phyloP scores from a whole-genome alignment of 2,797 vertebrate genomes.

The Anguilla anguilla region DNA sequence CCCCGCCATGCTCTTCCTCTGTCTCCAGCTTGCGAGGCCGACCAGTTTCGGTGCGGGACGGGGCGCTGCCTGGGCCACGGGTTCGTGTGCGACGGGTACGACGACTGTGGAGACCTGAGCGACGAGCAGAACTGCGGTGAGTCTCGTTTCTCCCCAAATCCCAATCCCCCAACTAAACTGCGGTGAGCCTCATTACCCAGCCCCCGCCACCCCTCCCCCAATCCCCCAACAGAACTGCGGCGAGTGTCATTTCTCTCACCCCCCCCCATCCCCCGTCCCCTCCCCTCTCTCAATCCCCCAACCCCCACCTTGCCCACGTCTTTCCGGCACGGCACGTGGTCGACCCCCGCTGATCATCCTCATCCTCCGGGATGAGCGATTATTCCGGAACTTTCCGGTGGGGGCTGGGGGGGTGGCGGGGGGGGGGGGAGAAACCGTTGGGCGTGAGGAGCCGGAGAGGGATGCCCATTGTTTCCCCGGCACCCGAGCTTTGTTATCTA shows the following conservation, averaged over 20 bases:
- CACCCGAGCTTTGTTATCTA: background rate
- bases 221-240: slow-evolving; percentile 77
- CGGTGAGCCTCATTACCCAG: no score
- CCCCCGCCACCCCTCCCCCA: no score
- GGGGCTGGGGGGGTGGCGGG: background rate
- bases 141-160: slow-evolving; percentile 28
- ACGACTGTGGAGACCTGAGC: slow-evolving; percentile 93
- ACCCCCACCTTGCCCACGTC: background rate
- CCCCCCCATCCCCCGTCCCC: background rate
- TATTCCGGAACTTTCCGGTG: slow-evolving; percentile 6
- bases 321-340: background rate
- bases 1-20: background rate
- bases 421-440: background rate
- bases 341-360: background rate
- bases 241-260: slow-evolving; percentile 59
- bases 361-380: slow-evolving; percentile 17
- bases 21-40: slow-evolving; percentile 76
- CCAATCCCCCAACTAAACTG: no score
- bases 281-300: background rate
- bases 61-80: slow-evolving; percentile 83
- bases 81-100: slow-evolving; percentile 88
- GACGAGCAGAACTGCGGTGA: slow-evolving; percentile 90
- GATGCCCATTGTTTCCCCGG: slow-evolving; percentile 5
- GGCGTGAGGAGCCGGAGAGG: background rate
- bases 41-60: slow-evolving; percentile 78